Conservation (phyloP, 2,888 invertebrate species). For the Dicyrtoma fusca region DNA sequence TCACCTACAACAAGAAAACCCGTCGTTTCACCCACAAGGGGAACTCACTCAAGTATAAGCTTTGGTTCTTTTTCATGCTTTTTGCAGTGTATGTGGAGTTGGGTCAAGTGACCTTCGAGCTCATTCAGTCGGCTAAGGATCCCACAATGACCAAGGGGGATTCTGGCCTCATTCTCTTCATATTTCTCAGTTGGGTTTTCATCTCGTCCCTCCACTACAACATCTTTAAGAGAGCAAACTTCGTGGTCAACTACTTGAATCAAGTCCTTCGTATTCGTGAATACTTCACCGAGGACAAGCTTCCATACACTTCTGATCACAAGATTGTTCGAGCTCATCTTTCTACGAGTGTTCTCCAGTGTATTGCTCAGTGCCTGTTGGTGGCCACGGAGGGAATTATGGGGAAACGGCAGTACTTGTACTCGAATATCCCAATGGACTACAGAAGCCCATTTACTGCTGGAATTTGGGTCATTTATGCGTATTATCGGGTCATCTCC, state of each 20-base stretch:
- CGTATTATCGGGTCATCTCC: neutral
- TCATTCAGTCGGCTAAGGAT: neutral
- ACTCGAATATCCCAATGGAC: neutral
- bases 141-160: neutral
- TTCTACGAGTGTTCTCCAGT: neutral
- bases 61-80: neutral
- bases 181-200: slow-evolving; percentile 7
- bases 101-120: neutral
- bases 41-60: neutral
- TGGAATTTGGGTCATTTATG: neutral
- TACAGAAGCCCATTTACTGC: neutral
- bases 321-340: slow-evolving; percentile 6
- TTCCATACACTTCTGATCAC: neutral
- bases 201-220: neutral
- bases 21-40: neutral
- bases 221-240: too few species aligned
- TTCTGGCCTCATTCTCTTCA: neutral
- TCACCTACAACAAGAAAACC: neutral
- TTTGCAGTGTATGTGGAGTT: neutral
- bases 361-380: slow-evolving; percentile 4
- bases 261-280: neutral
- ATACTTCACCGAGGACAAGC: neutral
- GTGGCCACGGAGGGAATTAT: slow-evolving; percentile 4
- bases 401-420: neutral
- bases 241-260: slow-evolving; percentile 3